A percentile compares a stretch with the other conserved stretches of the same genome.
Conservation (phyloP, 2,888 invertebrate genomes). For the Eupsilia transversa region DNA sequence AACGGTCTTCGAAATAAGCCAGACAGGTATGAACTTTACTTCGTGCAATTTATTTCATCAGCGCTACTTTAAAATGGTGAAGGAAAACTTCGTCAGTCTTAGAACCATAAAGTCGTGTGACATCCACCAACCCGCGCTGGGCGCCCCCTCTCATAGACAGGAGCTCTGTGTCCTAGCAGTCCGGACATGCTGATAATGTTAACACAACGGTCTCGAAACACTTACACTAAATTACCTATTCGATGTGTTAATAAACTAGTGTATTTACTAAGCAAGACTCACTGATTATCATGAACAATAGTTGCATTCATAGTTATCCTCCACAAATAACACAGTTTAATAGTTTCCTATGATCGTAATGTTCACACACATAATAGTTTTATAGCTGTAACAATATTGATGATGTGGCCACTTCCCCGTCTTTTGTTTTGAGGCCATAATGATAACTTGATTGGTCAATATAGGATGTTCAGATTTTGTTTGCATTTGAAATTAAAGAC, state of each 20-base stretch:
- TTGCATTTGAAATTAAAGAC: no score
- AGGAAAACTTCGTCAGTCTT: not conserved
- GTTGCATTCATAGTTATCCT: slow-evolving; percentile 15
- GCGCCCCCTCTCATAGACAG: not conserved
- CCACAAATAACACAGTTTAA: slow-evolving; percentile 25
- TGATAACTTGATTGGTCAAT: slow-evolving; percentile 23
- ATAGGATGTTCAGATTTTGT: not conserved
- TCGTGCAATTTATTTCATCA: not conserved
- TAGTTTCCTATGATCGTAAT: slow-evolving; percentile 23
- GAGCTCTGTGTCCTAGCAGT: not conserved
- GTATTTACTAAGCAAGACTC: slow-evolving; percentile 26
- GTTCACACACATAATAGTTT: not conserved
- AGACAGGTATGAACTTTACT: not conserved
- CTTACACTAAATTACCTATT: not conserved
- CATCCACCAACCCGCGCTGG: not conserved
- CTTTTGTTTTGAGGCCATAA: not conserved
- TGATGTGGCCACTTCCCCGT: slow-evolving; percentile 26
- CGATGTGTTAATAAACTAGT: slow-evolving; percentile 18
- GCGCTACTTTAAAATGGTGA: not conserved
- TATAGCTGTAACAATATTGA: slow-evolving; percentile 32
- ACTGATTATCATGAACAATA: slow-evolving; percentile 36
- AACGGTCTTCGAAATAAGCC: not conserved
- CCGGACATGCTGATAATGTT: slow-evolving; percentile 2
- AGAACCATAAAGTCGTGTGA: no score
- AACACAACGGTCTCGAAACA: not conserved